Evolutionary conservation across 2,797 vertebrate species (phyloP).

Genomic region (Furcifer pardalis): DNA sequence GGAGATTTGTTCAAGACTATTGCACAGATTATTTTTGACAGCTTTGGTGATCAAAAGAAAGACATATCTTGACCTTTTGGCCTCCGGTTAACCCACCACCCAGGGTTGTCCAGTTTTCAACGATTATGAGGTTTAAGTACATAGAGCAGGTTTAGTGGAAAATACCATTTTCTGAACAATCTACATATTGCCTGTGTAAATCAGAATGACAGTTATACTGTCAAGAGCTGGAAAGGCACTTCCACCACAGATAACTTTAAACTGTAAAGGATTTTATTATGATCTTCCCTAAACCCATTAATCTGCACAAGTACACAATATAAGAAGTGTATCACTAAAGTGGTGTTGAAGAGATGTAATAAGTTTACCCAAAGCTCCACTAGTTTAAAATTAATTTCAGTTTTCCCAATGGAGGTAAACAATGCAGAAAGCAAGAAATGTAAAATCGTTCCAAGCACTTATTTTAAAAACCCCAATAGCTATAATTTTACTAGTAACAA

Average conservation of each 20-base stretch:
- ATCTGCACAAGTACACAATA: neutral
- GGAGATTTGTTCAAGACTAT: constrained; percentile 4
- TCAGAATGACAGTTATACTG: constrained; percentile 19
- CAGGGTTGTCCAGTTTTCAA: constrained; percentile 39
- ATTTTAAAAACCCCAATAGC: neutral
- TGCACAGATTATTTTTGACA: constrained; percentile 46
- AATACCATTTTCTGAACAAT: constrained; percentile 38
- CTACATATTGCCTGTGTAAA: neutral
- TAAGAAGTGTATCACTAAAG: neutral
- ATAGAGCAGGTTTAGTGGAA: constrained; percentile 35
- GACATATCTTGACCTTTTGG: constrained; percentile 33
- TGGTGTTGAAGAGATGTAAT: neutral
- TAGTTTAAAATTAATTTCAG: constrained; percentile 11
- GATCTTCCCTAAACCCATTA: neutral
- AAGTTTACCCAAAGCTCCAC: neutral
- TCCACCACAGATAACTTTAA: neutral
- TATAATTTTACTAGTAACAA: neutral
- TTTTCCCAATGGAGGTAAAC: constrained; percentile 20
- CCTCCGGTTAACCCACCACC: constrained; percentile 40
- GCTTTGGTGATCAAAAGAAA: constrained; percentile 46
- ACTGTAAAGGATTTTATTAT: constrained; percentile 9
- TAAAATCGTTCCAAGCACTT: neutral
- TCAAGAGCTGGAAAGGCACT: constrained; percentile 11
- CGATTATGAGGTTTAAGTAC: constrained; percentile 26
- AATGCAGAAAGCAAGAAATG: neutral